These are phyloP conservation scores for Lampropteryx suffumata DNA, from an alignment of 2,888 invertebrate genomes.

Conservation along the genomic window DNA sequence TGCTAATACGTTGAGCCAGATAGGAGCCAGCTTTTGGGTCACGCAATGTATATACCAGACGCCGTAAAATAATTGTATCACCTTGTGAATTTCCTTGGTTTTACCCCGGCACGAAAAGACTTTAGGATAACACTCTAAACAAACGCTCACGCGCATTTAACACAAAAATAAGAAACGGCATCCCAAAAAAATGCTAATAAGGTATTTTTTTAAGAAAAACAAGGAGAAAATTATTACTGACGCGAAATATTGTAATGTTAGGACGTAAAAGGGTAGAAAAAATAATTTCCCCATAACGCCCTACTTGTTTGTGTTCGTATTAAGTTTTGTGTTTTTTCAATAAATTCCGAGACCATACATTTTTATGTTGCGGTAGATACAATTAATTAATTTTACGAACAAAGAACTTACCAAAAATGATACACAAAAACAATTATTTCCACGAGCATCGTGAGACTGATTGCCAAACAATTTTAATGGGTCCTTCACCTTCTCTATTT, in stretches of 20 bases:
- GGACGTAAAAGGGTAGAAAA: constrained; percentile 34
- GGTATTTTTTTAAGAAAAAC: constrained; percentile 30
- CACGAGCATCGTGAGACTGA: not conserved
- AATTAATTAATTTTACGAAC: constrained; percentile 18
- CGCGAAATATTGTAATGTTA: constrained; percentile 36
- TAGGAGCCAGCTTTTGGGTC: too few species aligned
- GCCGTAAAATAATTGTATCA: too few species aligned
- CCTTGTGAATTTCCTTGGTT: too few species aligned
- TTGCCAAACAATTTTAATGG: constrained; percentile 2
- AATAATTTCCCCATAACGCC: constrained; percentile 33
- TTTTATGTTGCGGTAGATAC: constrained; percentile 27
- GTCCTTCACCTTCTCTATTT: not conserved
- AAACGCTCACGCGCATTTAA: not conserved
- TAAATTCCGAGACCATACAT: constrained; percentile 41
- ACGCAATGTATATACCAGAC: too few species aligned
- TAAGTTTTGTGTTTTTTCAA: constrained; percentile 45
- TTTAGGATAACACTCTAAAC: not conserved
- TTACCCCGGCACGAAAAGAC: too few species aligned
- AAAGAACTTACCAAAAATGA: constrained; percentile 1
- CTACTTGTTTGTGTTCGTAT: constrained; percentile 38
- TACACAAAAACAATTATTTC: not conserved
- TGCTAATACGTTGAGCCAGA: too few species aligned
- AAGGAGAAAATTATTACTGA: constrained; percentile 27
- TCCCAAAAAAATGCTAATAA: constrained; percentile 21
- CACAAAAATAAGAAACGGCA: constrained; percentile 10